Evolutionary conservation across 2,113 vertebrate species (phyloP).

Genomic region (Eublepharis macularius): DNA sequence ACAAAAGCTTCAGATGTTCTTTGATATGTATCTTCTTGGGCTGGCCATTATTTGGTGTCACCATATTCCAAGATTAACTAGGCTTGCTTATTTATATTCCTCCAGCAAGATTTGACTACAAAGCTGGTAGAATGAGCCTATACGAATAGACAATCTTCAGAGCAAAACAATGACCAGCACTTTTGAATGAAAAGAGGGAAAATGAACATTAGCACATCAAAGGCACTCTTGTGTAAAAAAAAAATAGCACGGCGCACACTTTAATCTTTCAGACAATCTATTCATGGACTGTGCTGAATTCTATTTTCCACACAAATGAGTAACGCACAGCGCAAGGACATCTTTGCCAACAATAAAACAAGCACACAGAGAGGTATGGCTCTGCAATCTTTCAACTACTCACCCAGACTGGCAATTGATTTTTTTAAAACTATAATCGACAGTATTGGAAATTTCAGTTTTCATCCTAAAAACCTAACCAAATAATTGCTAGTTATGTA

Average conservation of each 20-base stretch:
- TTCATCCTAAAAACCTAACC: slow-evolving; percentile 66
- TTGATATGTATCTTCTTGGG: slow-evolving; percentile 24
- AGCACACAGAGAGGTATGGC: slow-evolving; percentile 49
- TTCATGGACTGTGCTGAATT: slow-evolving; percentile 81
- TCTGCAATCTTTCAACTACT: slow-evolving; percentile 84
- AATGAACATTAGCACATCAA: slow-evolving; percentile 93
- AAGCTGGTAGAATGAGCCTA: slow-evolving; percentile 53
- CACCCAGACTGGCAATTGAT: slow-evolving; percentile 79
- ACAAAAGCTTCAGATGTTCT: background rate
- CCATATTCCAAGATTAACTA: slow-evolving; percentile 2
- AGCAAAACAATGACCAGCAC: slow-evolving; percentile 80
- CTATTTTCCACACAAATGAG: slow-evolving; percentile 89
- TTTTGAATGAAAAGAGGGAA: slow-evolving; percentile 82
- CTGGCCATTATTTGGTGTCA: slow-evolving; percentile 45
- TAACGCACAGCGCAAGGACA: slow-evolving; percentile 83
- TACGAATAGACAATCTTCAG: slow-evolving; percentile 64
- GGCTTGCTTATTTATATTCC: slow-evolving; percentile 55
- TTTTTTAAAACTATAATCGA: slow-evolving; percentile 71
- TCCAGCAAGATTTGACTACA: slow-evolving; percentile 61
- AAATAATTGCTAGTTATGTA: slow-evolving; percentile 29
- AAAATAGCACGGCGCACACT: slow-evolving; percentile 84
- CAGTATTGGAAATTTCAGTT: slow-evolving; percentile 62
- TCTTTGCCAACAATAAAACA: slow-evolving; percentile 83
- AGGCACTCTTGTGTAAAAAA: slow-evolving; percentile 80
- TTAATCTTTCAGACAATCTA: slow-evolving; percentile 90